Evolutionary conservation across 2,113 vertebrate species (phyloP).

Genomic region (Hydropotes inermis): DNA sequence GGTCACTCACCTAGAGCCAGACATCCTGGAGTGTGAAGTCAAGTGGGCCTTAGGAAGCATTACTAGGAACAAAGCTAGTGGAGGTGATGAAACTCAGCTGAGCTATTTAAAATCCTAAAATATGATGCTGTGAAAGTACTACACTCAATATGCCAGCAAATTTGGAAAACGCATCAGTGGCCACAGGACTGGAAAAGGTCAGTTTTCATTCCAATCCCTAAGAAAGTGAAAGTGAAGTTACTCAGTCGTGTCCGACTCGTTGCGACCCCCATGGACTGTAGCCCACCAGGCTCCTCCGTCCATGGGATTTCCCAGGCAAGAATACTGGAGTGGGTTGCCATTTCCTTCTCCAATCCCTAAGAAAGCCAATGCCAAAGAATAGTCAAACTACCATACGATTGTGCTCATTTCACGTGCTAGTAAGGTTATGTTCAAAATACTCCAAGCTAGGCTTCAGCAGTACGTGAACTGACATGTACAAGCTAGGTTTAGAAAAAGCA

Average conservation of each 20-base stretch:
- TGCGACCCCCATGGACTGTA: too few species aligned
- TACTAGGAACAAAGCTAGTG: not conserved
- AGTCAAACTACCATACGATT: not conserved
- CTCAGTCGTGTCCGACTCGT: too few species aligned
- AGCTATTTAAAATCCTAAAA: not conserved
- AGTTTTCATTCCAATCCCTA: not conserved
- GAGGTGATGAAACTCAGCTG: not conserved
- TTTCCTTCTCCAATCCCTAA: not conserved
- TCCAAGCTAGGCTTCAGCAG: not conserved
- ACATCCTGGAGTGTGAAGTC: not conserved
- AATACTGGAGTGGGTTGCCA: too few species aligned
- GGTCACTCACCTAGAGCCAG: not conserved
- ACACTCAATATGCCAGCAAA: not conserved
- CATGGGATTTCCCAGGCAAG: too few species aligned
- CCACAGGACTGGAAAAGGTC: not conserved
- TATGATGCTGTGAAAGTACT: not conserved
- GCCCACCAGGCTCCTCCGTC: too few species aligned
- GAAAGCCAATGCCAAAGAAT: not conserved
- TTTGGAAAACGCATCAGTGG: not conserved
- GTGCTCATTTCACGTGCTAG: not conserved
- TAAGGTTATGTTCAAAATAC: not conserved
- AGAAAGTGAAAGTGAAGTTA: not conserved
- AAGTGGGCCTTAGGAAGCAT: not conserved
- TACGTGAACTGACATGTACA: not conserved
- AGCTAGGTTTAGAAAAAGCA: not conserved